phyloP scores from a whole-genome alignment of 2,797 vertebrate genomes.

The Gephyroberyx darwinii region DNA sequence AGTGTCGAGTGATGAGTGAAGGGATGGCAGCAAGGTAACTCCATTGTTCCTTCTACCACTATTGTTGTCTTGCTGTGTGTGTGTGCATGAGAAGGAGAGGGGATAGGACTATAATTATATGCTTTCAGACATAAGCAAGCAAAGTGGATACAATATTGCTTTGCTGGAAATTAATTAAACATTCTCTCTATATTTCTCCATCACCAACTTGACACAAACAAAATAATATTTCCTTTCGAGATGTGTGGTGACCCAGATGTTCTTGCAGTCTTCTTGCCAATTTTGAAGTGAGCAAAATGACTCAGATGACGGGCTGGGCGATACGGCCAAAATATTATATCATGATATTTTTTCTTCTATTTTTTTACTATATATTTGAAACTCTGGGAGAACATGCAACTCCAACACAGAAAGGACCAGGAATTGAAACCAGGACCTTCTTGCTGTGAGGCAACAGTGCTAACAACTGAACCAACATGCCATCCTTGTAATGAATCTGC shows the following conservation, averaged over 20 bases:
- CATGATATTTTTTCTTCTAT: too few relatives aligned
- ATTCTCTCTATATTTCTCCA: conserved; percentile 46
- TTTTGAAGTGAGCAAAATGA: conserved; percentile 24
- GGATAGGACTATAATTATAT: conserved; percentile 54
- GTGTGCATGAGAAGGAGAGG: conserved; percentile 7
- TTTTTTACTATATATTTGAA: too few relatives aligned
- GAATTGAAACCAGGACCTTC: too few relatives aligned
- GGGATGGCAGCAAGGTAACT: not conserved
- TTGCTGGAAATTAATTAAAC: conserved; percentile 55
- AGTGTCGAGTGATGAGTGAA: too few relatives aligned
- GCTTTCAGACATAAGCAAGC: conserved; percentile 54
- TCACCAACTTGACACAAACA: conserved; percentile 50
- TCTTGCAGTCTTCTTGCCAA: conserved; percentile 1
- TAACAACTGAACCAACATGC: too few relatives aligned
- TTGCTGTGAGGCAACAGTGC: too few relatives aligned
- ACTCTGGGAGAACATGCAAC: too few relatives aligned
- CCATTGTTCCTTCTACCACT: not conserved
- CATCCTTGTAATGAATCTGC: too few relatives aligned
- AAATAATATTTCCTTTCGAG: conserved; percentile 40
- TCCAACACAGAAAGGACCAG: too few relatives aligned
- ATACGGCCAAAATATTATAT: conserved; percentile 22
- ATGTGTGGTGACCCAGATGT: conserved; percentile 49
- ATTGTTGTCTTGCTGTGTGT: not conserved
- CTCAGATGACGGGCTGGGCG: conserved; percentile 23
- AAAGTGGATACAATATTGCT: conserved; percentile 57